Conservation (phyloP, 2,888 invertebrate genomes). For the Bellardia bayeri region DNA sequence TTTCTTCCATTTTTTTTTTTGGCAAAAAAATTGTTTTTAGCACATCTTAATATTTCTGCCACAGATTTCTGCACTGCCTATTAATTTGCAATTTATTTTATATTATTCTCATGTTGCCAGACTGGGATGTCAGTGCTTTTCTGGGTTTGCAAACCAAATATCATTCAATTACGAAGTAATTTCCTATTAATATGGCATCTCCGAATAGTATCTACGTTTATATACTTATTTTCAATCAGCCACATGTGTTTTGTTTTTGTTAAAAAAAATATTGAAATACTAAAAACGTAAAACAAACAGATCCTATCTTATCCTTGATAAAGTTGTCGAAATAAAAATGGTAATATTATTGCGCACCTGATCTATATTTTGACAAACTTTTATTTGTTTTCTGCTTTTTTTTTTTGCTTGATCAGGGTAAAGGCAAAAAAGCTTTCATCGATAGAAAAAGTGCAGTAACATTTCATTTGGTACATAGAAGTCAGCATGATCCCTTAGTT, state of each 20-base stretch:
- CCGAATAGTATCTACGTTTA: background rate
- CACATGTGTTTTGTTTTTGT: conserved; percentile 67
- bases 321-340: conserved; percentile 16
- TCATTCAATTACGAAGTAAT: background rate
- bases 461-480: conserved; percentile 96
- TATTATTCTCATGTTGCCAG: conserved; percentile 14
- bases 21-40: conserved; percentile 17
- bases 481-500: conserved; percentile 95
- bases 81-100: conserved; percentile 38
- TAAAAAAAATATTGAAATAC: conserved; percentile 9
- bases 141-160: background rate
- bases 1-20: conserved; percentile 63
- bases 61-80: conserved; percentile 40
- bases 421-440: conserved; percentile 88
- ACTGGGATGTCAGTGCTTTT: background rate
- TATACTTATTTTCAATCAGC: background rate
- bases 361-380: background rate
- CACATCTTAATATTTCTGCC: conserved; percentile 42
- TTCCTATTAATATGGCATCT: background rate
- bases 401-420: conserved; percentile 77
- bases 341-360: background rate
- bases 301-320: background rate
- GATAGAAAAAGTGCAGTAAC: conserved; percentile 96
- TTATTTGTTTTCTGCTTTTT: background rate
- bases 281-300: background rate